Evolutionary conservation across 2,797 vertebrate genomes (phyloP), one percentile per base, ranked within the genome.

Genomic region (Pseudomugil tenellus): DNA sequence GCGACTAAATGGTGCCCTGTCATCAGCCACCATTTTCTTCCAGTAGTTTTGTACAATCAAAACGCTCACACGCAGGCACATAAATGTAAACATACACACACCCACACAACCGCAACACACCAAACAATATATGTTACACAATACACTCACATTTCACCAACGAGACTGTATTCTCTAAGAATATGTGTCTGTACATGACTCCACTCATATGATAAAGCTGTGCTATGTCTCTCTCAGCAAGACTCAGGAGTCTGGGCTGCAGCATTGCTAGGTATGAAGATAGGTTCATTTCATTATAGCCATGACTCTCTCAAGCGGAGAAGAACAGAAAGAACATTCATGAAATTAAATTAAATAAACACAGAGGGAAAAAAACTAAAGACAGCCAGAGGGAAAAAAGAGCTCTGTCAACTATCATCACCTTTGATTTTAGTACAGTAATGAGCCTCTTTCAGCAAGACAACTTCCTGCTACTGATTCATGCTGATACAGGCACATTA

Each of bases 381-480:
- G 28, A 68, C 67, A 52, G 58, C 75, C 57, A 2, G 19, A 0
- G 37, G 49, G 58, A 35, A 61, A n/a, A 77, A 64, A 14, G 10
- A 72, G 52, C 68, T 84, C 63, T 61, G 67, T 84, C 69, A 87
- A 85, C 84, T 72, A 80, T 87, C 75, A 73, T 79, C 84, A 74
- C 67, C 72, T 64, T 48, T 63, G 80, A 81, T 81, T 86, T 76
- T 53, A 69, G 62, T 28, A 39, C 58, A 79, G 74, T 85, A 82
- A 83, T 77, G 80, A 88, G 79, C 34, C 46, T 80, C 76, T 85
- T 84, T 87, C 78, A 78, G 74, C 64, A 29, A 19, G 56, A 84
- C 68, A 74, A 72, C 83, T 86, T 84, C 80, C 85, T 87, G 87
- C 85, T 80, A 81, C 81, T 81, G 91, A 91, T 83, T 79, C 87